Evolutionary conservation across 2,888 invertebrate genomes (phyloP).

Genomic region (Eucriotettix oculatus): DNA sequence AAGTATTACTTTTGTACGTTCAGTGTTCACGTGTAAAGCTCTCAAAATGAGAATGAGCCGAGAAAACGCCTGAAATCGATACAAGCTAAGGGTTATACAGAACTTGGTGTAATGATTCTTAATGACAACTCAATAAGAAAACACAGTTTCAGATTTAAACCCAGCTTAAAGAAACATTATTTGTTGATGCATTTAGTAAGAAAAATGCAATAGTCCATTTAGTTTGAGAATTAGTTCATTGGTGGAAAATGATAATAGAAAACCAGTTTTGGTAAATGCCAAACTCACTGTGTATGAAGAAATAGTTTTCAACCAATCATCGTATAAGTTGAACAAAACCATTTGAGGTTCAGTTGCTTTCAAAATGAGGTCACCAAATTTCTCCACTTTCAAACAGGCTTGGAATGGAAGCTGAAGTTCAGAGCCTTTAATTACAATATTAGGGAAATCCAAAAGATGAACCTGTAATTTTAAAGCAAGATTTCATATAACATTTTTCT

Average conservation of each 20-base stretch:
- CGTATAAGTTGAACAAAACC: slow-evolving; percentile 98
- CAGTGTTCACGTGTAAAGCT: slow-evolving; percentile 96
- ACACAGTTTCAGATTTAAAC: no score
- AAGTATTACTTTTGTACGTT: slow-evolving; percentile 92
- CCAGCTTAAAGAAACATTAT: no score
- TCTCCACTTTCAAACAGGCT: slow-evolving; percentile 96
- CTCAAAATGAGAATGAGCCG: slow-evolving; percentile 89
- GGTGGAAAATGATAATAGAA: no score
- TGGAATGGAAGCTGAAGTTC: slow-evolving; percentile 98
- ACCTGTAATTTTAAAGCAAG: slow-evolving; percentile 33
- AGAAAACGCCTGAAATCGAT: slow-evolving; percentile 61
- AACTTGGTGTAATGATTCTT: no score
- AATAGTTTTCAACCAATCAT: slow-evolving; percentile 98
- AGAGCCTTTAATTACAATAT: slow-evolving; percentile 99
- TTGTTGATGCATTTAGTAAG: no score
- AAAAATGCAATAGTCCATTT: no score
- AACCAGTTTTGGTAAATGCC: no score
- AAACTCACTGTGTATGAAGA: slow-evolving; percentile 81
- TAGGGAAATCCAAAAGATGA: slow-evolving; percentile 98
- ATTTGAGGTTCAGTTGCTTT: slow-evolving; percentile 99
- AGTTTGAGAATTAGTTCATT: no score
- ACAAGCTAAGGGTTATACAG: no score
- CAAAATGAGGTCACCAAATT: slow-evolving; percentile 95
- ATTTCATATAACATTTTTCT: neutral
- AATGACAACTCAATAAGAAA: no score